Percentiles rank a stretch among this genome's conserved stretches.
phyloP scores from a whole-genome alignment of 2,113 vertebrate species.

The Thermophis baileyi region DNA sequence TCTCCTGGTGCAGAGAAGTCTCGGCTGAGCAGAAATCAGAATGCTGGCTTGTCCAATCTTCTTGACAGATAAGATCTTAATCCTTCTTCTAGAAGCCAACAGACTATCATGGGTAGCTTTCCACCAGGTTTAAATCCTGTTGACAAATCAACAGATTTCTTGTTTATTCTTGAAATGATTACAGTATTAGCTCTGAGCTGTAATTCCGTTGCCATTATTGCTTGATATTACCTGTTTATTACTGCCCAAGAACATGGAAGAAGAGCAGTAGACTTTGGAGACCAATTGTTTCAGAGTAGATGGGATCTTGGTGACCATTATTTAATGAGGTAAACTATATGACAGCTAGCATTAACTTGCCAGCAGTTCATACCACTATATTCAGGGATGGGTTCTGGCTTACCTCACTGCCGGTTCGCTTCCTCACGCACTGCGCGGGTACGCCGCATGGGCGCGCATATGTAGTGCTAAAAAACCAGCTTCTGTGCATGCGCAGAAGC shows the following conservation, averaged over 20 bases:
- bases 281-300: slow-evolving; percentile 78
- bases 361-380: slow-evolving; percentile 48
- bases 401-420: too few relatives aligned
- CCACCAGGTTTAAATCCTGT: slow-evolving; percentile 66
- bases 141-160: slow-evolving; percentile 73
- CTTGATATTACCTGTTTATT: slow-evolving; percentile 81
- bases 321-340: slow-evolving; percentile 80
- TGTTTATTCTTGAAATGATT: slow-evolving; percentile 84
- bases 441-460: too few relatives aligned
- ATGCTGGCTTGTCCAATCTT: not conserved
- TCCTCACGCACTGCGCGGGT: too few relatives aligned
- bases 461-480: too few relatives aligned
- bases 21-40: not conserved
- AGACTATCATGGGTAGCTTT: slow-evolving; percentile 46
- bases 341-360: slow-evolving; percentile 69
- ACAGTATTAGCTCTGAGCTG: slow-evolving; percentile 80
- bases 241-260: slow-evolving; percentile 77
- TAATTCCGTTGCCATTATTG: slow-evolving; percentile 79
- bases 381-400: too few relatives aligned
- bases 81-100: slow-evolving; percentile 22
- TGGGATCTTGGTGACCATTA: slow-evolving; percentile 74
- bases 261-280: slow-evolving; percentile 79
- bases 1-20: not conserved
- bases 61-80: not conserved
- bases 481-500: too few relatives aligned